Conservation (phyloP, 1,140 invertebrate species). For the Pogonomyrmex californicus region DNA sequence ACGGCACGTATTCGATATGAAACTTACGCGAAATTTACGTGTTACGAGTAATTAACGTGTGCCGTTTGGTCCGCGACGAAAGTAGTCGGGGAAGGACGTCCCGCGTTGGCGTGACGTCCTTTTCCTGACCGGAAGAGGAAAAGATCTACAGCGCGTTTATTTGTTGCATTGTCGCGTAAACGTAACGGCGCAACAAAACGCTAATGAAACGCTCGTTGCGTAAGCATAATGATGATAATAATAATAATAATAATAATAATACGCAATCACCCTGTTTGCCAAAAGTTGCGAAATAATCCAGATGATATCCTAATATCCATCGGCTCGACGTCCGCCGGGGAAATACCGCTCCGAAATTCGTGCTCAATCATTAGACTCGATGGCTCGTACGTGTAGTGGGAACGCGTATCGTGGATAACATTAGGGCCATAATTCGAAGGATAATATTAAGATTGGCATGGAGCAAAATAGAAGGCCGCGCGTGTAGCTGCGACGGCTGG, state of each 20-base stretch:
- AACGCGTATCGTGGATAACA: conserved; percentile 69
- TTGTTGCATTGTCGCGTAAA: neutral
- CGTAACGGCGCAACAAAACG: neutral
- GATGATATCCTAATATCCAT: conserved; percentile 26
- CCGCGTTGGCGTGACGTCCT: neutral
- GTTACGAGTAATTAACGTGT: conserved; percentile 23
- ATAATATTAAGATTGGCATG: conserved; percentile 85
- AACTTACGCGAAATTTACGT: conserved; percentile 13
- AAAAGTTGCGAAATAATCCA: conserved; percentile 52
- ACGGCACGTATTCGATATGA: neutral
- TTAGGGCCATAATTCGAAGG: conserved; percentile 82
- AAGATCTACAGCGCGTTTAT: neutral
- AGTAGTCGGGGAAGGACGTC: neutral
- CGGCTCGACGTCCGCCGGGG: neutral
- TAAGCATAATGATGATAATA: neutral
- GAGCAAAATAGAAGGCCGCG: conserved; percentile 77
- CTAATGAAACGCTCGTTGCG: neutral
- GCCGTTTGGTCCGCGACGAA: neutral
- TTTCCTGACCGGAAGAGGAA: neutral
- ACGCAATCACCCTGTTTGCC: neutral
- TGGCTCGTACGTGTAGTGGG: conserved; percentile 73
- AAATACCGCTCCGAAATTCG: conserved; percentile 68
- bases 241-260: neutral
- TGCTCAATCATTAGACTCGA: conserved; percentile 79
- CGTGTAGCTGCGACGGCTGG: conserved; percentile 58